Conservation (phyloP, 2,888 invertebrate species). For the Andrena haemorrhoa region DNA sequence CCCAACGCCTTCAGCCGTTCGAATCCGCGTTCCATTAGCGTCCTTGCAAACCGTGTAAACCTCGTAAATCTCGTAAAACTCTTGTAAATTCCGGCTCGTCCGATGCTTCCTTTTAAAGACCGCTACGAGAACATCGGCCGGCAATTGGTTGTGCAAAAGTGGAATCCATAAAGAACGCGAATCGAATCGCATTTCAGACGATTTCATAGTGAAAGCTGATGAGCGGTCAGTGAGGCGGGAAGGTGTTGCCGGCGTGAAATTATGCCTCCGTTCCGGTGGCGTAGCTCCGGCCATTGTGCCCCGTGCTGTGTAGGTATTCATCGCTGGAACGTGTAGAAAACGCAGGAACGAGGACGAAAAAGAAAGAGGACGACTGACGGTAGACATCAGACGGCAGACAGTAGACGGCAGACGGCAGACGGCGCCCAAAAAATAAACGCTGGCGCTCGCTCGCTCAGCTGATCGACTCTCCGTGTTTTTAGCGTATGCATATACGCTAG, state of each 20-base stretch:
- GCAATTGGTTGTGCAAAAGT: background rate
- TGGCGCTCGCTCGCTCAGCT: slow-evolving; percentile 58
- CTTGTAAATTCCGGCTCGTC: background rate
- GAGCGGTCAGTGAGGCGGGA: slow-evolving; percentile 11
- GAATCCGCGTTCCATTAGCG: background rate
- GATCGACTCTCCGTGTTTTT: slow-evolving; percentile 59
- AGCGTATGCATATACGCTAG: slow-evolving; percentile 52
- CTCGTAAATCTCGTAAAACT: background rate
- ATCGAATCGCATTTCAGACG: slow-evolving; percentile 10
- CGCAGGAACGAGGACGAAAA: background rate
- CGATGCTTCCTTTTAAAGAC: background rate
- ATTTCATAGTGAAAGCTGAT: slow-evolving; percentile 19
- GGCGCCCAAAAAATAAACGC: slow-evolving; percentile 38
- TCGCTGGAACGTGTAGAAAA: slow-evolving; percentile 14
- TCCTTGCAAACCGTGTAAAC: background rate
- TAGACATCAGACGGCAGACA: slow-evolving; percentile 5
- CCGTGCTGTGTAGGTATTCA: background rate
- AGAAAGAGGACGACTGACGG: background rate
- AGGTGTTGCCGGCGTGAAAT: slow-evolving; percentile 22
- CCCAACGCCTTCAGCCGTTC: slow-evolving; percentile 10
- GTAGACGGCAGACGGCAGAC: background rate
- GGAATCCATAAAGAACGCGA: no score
- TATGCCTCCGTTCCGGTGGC: slow-evolving; percentile 1
- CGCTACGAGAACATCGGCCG: background rate
- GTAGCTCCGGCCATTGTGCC: no score